phyloP scores from a whole-genome alignment of 2,113 vertebrate species.

The Macrotis lagotis region DNA sequence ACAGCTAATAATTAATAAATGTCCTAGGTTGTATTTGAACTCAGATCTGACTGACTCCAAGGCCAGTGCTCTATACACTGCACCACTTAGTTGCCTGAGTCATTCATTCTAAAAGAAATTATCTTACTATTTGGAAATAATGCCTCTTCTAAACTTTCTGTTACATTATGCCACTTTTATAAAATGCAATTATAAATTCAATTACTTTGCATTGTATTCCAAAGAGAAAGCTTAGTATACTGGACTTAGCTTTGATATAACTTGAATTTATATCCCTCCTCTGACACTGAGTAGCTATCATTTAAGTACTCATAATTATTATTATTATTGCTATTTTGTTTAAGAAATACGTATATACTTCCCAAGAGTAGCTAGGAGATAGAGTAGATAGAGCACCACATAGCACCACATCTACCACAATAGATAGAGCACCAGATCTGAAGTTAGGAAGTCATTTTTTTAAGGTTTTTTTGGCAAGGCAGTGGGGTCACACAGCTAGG shows the following conservation, averaged over 20 bases:
- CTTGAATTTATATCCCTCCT: neutral
- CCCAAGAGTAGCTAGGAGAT: neutral
- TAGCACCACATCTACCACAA: too few species aligned
- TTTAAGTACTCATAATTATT: neutral
- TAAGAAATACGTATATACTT: neutral
- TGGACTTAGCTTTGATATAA: neutral
- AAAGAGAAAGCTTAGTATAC: neutral
- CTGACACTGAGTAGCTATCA: neutral
- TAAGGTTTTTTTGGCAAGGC: too few species aligned
- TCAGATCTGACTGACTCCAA: too few species aligned
- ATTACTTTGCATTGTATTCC: conserved; percentile 54
- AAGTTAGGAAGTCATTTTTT: too few species aligned
- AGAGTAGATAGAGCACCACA: too few species aligned
- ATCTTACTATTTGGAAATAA: conserved; percentile 43
- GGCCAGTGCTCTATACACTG: too few species aligned
- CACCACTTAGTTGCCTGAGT: too few species aligned
- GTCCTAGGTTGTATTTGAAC: too few species aligned
- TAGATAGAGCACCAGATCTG: too few species aligned
- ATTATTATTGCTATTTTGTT: neutral
- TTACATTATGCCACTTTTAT: conserved; percentile 57
- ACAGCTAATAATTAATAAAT: too few species aligned
- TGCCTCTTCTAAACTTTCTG: conserved; percentile 44
- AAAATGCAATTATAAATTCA: conserved; percentile 19
- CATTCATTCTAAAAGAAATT: conserved; percentile 50
- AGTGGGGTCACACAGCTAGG: too few species aligned